Percentiles rank a stretch among this genome's conserved stretches.
Conservation (phyloP, 2,888 invertebrate genomes). For the Eilema griseolum region DNA sequence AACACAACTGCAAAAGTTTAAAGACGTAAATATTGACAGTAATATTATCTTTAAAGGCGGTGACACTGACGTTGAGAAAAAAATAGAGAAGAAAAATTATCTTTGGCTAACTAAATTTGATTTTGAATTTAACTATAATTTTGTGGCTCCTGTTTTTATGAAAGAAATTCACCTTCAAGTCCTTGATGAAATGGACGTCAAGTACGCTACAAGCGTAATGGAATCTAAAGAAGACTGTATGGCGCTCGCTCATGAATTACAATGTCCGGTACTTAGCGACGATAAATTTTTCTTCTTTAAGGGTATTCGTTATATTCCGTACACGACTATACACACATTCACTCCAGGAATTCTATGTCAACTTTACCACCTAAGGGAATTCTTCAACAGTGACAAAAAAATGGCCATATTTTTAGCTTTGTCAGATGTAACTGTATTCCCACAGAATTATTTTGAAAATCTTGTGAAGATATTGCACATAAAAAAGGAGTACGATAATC, state of each 20-base stretch:
- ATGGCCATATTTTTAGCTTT: slow-evolving; percentile 55
- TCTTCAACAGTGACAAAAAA: slow-evolving; percentile 48
- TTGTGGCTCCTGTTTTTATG: slow-evolving; percentile 35
- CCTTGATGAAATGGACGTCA: slow-evolving; percentile 56
- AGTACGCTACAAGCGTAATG: slow-evolving; percentile 52
- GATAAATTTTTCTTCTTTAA: slow-evolving; percentile 61
- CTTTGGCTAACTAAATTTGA: slow-evolving; percentile 6
- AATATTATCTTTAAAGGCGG: slow-evolving; percentile 64
- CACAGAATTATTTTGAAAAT: slow-evolving; percentile 41
- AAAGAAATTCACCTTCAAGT: slow-evolving; percentile 54
- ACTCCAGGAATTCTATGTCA: slow-evolving; percentile 35
- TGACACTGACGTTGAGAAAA: slow-evolving; percentile 38
- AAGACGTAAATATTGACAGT: slow-evolving; percentile 58
- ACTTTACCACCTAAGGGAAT: slow-evolving; percentile 40
- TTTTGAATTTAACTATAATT: not conserved
- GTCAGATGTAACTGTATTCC: slow-evolving; percentile 49
- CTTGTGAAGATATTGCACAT: slow-evolving; percentile 38
- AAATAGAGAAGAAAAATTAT: slow-evolving; percentile 29
- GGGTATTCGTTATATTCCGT: slow-evolving; percentile 55
- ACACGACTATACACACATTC: slow-evolving; percentile 31
- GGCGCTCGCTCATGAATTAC: slow-evolving; percentile 55
- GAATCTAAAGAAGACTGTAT: slow-evolving; percentile 59
- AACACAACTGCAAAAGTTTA: slow-evolving; percentile 50
- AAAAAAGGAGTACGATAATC: rapidly evolving
- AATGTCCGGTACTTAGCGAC: slow-evolving; percentile 58